Conservation (phyloP, 2,797 vertebrate genomes). For the Mormyrus proboscirostris region DNA sequence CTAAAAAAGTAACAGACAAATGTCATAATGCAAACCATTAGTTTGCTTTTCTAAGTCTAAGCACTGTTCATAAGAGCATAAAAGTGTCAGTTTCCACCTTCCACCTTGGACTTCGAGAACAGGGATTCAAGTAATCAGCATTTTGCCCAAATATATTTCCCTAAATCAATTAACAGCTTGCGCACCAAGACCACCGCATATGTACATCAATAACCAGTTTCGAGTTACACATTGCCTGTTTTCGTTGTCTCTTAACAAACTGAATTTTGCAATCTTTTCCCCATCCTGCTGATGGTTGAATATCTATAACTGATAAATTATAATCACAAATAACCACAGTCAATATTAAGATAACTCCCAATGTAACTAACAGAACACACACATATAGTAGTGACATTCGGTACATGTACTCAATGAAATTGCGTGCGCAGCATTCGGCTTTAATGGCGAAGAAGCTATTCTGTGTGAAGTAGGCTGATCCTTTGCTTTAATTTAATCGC, state of each 20-base stretch:
- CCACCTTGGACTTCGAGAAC: background rate
- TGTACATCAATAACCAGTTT: background rate
- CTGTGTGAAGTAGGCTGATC: background rate
- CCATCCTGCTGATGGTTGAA: background rate
- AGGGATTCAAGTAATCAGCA: background rate
- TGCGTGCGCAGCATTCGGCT: background rate
- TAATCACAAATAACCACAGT: background rate
- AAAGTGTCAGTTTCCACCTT: background rate
- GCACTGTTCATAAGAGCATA: background rate
- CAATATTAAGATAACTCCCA: background rate
- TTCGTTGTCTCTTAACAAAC: background rate
- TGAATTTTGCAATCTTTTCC: background rate
- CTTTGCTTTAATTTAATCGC: background rate
- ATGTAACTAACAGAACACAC: background rate
- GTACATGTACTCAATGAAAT: background rate
- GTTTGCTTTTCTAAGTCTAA: background rate
- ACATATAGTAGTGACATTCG: background rate
- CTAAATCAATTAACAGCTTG: background rate
- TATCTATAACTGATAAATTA: background rate
- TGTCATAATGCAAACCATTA: constrained; percentile 33
- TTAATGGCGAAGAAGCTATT: background rate
- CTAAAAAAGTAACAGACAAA: constrained; percentile 39
- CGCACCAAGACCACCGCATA: background rate
- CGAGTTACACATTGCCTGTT: background rate
- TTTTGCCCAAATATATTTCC: background rate